Percentiles rank a stretch among this genome's conserved stretches.
Conservation (phyloP, 1,140 invertebrate species). For the Harpegnathos saltator region DNA sequence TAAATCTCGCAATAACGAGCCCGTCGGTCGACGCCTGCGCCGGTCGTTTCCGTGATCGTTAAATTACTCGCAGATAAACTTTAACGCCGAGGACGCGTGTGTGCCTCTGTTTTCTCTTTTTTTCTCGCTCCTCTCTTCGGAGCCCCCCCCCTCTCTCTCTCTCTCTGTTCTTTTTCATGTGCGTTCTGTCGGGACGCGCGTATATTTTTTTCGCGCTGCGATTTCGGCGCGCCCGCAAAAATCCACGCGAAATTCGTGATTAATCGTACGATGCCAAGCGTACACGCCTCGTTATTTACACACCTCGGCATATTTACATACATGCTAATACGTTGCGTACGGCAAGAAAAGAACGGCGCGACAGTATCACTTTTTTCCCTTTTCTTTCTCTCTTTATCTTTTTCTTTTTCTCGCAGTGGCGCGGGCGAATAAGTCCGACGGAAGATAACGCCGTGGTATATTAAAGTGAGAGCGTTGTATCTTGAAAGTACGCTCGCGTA, state of each 20-base stretch:
- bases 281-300: constrained; percentile 33
- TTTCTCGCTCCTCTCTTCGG: too few species aligned
- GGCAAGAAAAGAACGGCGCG: not conserved
- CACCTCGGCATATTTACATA: constrained; percentile 40
- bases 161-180: too few species aligned
- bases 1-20: constrained; percentile 42
- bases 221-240: not conserved
- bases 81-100: constrained; percentile 30
- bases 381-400: too few species aligned
- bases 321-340: constrained; percentile 34
- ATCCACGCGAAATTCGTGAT: constrained; percentile 46
- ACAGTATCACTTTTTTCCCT: too few species aligned
- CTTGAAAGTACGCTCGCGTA: not conserved
- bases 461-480: constrained; percentile 5
- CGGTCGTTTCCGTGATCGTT: constrained; percentile 36
- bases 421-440: constrained; percentile 30
- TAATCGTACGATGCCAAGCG: constrained; percentile 12
- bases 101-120: too few species aligned
- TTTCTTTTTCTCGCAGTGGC: too few species aligned
- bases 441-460: constrained; percentile 17
- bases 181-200: not conserved
- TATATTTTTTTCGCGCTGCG: constrained; percentile 19
- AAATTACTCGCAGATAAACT: constrained; percentile 59
- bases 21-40: not conserved
- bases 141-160: too few species aligned